A percentile compares a stretch with the other conserved stretches of the same genome.
Conservation (phyloP, 2,888 invertebrate species). For the Pollenia griseotomentosa region DNA sequence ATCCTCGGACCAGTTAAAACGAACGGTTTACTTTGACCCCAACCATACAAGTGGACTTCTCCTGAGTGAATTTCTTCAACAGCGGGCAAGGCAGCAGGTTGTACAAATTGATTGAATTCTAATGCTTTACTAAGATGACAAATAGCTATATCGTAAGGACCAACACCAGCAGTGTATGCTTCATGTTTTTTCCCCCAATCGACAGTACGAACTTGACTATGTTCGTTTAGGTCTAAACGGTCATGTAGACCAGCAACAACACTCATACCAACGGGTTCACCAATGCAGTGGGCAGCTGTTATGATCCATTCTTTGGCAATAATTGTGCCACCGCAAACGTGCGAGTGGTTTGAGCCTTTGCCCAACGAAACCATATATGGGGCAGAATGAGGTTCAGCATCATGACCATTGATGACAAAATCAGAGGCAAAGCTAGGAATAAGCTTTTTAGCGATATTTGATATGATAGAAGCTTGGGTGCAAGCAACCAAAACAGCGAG, state of each 20-base stretch:
- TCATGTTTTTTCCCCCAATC: slow-evolving; percentile 80
- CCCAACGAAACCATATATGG: slow-evolving; percentile 84
- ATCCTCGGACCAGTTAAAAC: slow-evolving; percentile 75
- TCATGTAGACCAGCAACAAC: slow-evolving; percentile 82
- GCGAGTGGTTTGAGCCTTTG: slow-evolving; percentile 77
- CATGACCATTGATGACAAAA: slow-evolving; percentile 81
- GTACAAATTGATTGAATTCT: slow-evolving; percentile 80
- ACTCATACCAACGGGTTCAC: slow-evolving; percentile 78
- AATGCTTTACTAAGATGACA: slow-evolving; percentile 81
- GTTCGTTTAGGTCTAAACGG: slow-evolving; percentile 73
- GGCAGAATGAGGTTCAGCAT: slow-evolving; percentile 83
- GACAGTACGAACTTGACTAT: slow-evolving; percentile 79
- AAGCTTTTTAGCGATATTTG: slow-evolving; percentile 75
- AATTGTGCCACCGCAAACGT: slow-evolving; percentile 85
- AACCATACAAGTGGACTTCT: slow-evolving; percentile 83
- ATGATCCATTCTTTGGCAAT: slow-evolving; percentile 82
- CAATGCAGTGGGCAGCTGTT: slow-evolving; percentile 83
- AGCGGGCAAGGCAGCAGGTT: slow-evolving; percentile 82
- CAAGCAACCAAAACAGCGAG: slow-evolving; percentile 77
- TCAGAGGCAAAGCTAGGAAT: slow-evolving; percentile 79
- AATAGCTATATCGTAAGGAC: slow-evolving; percentile 86
- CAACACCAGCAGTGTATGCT: slow-evolving; percentile 81
- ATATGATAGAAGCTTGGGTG: slow-evolving; percentile 77
- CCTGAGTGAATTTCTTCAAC: slow-evolving; percentile 78
- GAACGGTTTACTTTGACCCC: slow-evolving; percentile 83